Evolutionary conservation across 1,140 invertebrate species (phyloP), one percentile per base, ranked within the genome.

Genomic region (Aricia agestis): DNA sequence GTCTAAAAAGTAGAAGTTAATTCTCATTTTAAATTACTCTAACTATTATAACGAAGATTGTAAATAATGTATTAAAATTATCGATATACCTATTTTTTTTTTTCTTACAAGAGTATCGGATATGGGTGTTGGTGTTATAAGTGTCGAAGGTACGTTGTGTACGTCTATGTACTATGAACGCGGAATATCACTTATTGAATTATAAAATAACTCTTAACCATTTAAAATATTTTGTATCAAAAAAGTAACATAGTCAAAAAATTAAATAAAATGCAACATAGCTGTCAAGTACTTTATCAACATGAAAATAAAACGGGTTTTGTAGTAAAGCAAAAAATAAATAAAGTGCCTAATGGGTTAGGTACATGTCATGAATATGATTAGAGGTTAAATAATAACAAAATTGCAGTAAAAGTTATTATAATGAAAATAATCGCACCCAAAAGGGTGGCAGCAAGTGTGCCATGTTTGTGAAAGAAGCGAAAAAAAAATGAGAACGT

Each of bases 41-140:
- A 69, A 61, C 68, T 69, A 69, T 69, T 70, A 68, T 70, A 68
- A 70, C 67, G 19, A 63, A 71, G 69, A 67, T 70, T 70, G 66
- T 74, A 74, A 74, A 74, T 74, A 74, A 71, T 45, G 59, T 68
- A 61, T 74, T 70, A 36, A 69, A 59, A 67, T 69, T 61, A 69
- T 61, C 58, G 59, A 69, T 69, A 69, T 69, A 69, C 59, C 68
- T 69, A 69, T 59, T 63, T 25, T 59, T 57, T 58, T 59, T 61
- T 59, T 63, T 71, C 71, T 72, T 74, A 67, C 69, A 72, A 74
- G 67, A 76, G 68, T 71, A 72, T 19, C 70, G 73, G 71, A 74
- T 76, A 76, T 76, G 76, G 76, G 76, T 69, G 78, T 80, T 78
- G 82, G 80, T 82, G 79, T 80, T 78, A 77, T 74, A 57, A 70